Evolutionary conservation across 2,888 invertebrate species (phyloP), one percentile per base, ranked within the genome.

Genomic region (Leucophenga maculata): DNA sequence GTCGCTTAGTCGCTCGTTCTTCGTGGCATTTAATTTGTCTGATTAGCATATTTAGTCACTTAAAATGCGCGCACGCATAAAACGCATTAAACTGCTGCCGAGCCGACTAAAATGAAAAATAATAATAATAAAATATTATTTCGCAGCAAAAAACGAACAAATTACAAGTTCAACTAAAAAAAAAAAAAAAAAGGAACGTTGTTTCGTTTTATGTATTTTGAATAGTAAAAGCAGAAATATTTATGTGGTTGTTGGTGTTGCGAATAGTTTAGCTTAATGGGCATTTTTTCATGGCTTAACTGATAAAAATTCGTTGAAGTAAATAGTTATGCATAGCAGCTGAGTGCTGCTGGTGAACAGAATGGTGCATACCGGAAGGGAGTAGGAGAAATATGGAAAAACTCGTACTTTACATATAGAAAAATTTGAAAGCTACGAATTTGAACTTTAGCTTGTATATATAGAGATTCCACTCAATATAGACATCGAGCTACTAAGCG

Each of bases 41-140:
- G 66, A 57, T 67, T 57, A 67, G 44, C 67, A 83, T 83, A 80
- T 83, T 81, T 70, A 79, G 76, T 75, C 78, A 75, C 78, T 79
- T 79, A 77, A 79, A 81, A 81, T 74, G 78, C 78, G 77, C 80
- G 78, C 83, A 83, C 83, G 83, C 83, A 83, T 80, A 79, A 82
- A 83, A 83, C 84, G 78, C 82, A 83, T 83, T 83, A 82, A 84
- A 82, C 50, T 18, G 31, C 22, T 48, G 69, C 60, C 32, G 39
- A 8, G 39, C 1, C 39, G 39, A 6, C 39, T 6, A 8, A 39
- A 8, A 60, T 39, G 60, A 60, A 60, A 39, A 39, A 18, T 60
- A 18, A 9, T 18, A 20, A 39, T 18, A 39, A 39, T 60, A 39
- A 59, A 0, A 54, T 54, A 54, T 54, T 55, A 13, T 22, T 20